Evolutionary conservation across 1,140 invertebrate species (phyloP), one percentile per base, ranked within the genome.

Genomic region (Papilio aristodemus): DNA sequence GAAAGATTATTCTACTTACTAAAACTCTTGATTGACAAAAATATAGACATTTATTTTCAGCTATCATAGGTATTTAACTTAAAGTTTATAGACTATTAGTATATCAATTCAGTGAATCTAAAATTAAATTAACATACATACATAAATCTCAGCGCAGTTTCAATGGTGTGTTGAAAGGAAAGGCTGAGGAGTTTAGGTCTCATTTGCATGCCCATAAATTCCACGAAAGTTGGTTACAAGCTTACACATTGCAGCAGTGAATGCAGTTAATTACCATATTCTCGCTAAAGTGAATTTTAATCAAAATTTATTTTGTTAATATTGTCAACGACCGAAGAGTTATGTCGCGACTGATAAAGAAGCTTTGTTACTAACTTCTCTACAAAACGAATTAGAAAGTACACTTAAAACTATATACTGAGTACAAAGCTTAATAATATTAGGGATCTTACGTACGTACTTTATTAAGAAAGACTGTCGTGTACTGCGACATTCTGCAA

Each of bases 151-250:
- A 54, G 46, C 46, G 46, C 46, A 22, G 46, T 36, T 36, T 59
- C 57, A 36, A 59, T 59, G 57, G 57, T 59, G 54, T 58, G 57
- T 59, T 59, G 57, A 59, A 59, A 59, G 32, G 57, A 59, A 59
- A 59, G 32, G 25, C 25, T 36, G 57, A 59, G 57, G 32, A 62
- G 59, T 38, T 37, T 62, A 62, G 59, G 27, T 62, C 32, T 62
- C 59, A 62, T 62, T 62, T 62, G 59, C 59, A 62, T 62, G 32
- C 27, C 38, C 59, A 62, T 62, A 62, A 62, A 62, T 62, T 38
- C 14, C 14, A 36, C 59, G 32, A 36, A 37, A 62, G 59, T 36
- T 32, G 17, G 58, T 62, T 17, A 38, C 59, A 62, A 62, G 59
- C 27, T 62, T 62, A 62, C 59, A 62, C 36, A 38, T 36, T 38